Conservation (phyloP, 2,888 invertebrate species). For the Tenthredo amoena region DNA sequence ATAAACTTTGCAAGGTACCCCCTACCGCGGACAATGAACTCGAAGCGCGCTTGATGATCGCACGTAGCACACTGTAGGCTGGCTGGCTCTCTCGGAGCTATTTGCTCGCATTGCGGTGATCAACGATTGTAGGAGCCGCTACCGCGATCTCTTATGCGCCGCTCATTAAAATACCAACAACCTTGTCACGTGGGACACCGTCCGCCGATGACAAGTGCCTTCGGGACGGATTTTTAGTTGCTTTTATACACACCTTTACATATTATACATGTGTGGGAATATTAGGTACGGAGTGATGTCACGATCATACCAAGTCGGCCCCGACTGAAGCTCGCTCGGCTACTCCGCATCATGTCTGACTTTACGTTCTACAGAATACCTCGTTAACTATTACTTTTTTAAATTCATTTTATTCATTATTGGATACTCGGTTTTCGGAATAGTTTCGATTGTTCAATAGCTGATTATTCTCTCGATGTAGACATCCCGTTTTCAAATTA, state of each 20-base stretch:
- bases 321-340: background rate
- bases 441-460: background rate
- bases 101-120: slow-evolving; percentile 50
- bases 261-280: background rate
- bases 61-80: slow-evolving; percentile 63
- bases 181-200: slow-evolving; percentile 84
- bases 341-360: slow-evolving; percentile 22
- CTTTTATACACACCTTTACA: background rate
- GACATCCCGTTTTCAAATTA: background rate
- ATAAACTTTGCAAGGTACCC: slow-evolving; percentile 61
- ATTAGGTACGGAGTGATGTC: slow-evolving; percentile 35
- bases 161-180: slow-evolving; percentile 82
- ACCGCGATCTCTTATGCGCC: slow-evolving; percentile 82
- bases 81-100: slow-evolving; percentile 20
- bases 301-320: slow-evolving; percentile 28
- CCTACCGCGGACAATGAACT: slow-evolving; percentile 76
- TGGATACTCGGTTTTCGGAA: background rate
- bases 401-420: background rate
- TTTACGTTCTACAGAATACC: background rate
- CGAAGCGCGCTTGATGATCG: slow-evolving; percentile 71
- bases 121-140: slow-evolving; percentile 37
- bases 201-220: slow-evolving; percentile 39
- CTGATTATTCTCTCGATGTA: background rate
- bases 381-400: background rate
- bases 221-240: background rate